phyloP scores from a whole-genome alignment of 2,797 vertebrate species.

The Pangasius larnaudii region DNA sequence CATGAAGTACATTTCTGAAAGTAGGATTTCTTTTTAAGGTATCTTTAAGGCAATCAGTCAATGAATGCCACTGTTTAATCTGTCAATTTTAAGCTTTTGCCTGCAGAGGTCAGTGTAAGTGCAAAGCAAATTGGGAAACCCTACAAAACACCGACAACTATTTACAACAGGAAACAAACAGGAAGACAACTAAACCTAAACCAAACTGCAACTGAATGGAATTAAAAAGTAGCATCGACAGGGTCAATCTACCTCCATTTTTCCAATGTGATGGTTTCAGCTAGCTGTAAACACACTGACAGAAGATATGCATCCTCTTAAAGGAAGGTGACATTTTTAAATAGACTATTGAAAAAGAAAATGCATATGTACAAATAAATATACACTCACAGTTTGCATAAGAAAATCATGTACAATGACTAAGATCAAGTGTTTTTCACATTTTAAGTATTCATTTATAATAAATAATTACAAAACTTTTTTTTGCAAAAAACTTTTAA shows the following conservation, averaged over 20 bases:
- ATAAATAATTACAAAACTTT: conserved; percentile 29
- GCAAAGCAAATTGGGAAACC: conserved; percentile 12
- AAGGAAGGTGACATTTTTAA: conserved; percentile 64
- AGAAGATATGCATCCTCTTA: conserved; percentile 33
- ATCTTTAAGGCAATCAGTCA: conserved; percentile 60
- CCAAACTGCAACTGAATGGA: neutral
- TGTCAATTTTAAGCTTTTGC: conserved; percentile 35
- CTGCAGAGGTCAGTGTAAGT: conserved; percentile 53
- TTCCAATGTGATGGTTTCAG: conserved; percentile 49
- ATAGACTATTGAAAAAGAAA: conserved; percentile 70
- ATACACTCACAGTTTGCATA: conserved; percentile 30
- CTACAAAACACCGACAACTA: conserved; percentile 5
- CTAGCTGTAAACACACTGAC: conserved; percentile 55
- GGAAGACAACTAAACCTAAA: conserved; percentile 9
- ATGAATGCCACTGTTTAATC: conserved; percentile 51
- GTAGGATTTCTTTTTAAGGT: conserved; percentile 26
- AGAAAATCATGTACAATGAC: conserved; percentile 33
- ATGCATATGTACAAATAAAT: conserved; percentile 39
- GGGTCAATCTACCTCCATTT: conserved; percentile 51
- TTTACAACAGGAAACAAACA: neutral
- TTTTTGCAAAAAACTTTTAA: conserved; percentile 9
- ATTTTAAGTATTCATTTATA: conserved; percentile 32
- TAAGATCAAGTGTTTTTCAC: conserved; percentile 37
- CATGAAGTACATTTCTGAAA: conserved; percentile 28
- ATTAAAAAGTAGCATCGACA: conserved; percentile 37